Percentiles rank a stretch among this genome's conserved stretches.
These are phyloP conservation scores for Buteo buteo DNA, from an alignment of 2,113 vertebrate species.

Conservation along the genomic window DNA sequence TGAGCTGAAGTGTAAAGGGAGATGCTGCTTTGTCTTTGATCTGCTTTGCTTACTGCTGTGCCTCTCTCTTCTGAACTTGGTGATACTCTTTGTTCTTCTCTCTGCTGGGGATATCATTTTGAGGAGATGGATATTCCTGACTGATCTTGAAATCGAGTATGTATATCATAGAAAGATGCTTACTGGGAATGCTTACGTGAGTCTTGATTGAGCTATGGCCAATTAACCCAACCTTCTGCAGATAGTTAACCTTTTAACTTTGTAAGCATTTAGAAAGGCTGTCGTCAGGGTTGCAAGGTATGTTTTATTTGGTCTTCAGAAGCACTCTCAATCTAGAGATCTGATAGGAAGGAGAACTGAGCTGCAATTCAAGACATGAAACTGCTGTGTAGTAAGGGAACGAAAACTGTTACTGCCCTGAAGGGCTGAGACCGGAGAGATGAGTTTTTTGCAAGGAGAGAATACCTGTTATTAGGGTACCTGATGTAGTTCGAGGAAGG, in stretches of 20 bases:
- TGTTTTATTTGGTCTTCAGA: background rate
- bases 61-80: background rate
- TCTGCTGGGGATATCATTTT: background rate
- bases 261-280: background rate
- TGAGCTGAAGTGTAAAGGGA: background rate
- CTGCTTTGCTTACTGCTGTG: background rate
- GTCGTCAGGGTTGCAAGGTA: background rate
- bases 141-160: background rate
- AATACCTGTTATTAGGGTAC: background rate
- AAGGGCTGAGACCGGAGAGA: background rate
- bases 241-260: background rate
- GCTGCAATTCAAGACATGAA: background rate
- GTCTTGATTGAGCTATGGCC: background rate
- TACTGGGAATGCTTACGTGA: background rate
- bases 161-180: background rate
- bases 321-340: background rate
- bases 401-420: background rate
- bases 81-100: background rate
- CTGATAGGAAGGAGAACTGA: background rate
- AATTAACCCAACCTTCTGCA: background rate
- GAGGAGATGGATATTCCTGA: background rate
- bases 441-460: background rate
- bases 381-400: background rate
- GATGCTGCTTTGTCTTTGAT: background rate
- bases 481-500: background rate